A percentile compares a stretch with the other conserved stretches of the same genome.
These are phyloP conservation scores for Acanthopleura granulata DNA, from an alignment of 2,888 invertebrate genomes.

Conservation along the genomic window DNA sequence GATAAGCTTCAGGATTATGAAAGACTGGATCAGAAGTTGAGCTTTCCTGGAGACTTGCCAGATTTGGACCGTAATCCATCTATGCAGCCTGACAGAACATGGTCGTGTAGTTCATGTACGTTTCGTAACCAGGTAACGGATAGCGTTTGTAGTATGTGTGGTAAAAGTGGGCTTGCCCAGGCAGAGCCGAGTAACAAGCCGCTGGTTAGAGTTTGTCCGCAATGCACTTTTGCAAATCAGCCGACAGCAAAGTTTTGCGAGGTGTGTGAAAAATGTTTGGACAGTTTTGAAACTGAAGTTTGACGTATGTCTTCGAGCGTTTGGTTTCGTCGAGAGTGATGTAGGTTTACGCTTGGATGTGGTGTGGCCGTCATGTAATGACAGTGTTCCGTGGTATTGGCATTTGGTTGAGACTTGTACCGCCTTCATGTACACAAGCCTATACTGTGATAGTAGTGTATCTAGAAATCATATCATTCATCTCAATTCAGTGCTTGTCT, in stretches of 20 bases:
- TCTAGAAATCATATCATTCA: too few relatives aligned
- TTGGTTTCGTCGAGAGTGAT: neutral
- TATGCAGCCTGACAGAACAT: neutral
- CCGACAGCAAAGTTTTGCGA: slow-evolving; percentile 27
- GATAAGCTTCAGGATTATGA: slow-evolving; percentile 11
- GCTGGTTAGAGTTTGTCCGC: slow-evolving; percentile 28
- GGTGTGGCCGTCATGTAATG: too few relatives aligned
- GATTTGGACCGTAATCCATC: neutral
- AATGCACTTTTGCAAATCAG: slow-evolving; percentile 39
- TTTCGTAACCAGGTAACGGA: neutral
- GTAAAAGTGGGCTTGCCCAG: neutral
- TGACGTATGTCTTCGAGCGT: neutral
- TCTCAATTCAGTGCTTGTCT: too few relatives aligned
- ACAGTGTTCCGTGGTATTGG: too few relatives aligned
- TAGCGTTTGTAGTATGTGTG: neutral
- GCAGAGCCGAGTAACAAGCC: neutral
- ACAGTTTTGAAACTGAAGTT: neutral
- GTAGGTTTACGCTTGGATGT: too few relatives aligned
- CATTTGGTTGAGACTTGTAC: too few relatives aligned
- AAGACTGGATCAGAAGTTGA: neutral
- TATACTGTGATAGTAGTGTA: too few relatives aligned
- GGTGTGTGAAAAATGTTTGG: slow-evolving; percentile 28
- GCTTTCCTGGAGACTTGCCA: neutral
- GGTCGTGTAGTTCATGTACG: neutral
- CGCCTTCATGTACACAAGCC: too few relatives aligned